phyloP scores from a whole-genome alignment of 2,113 vertebrate genomes.

The Isurus oxyrinchus region DNA sequence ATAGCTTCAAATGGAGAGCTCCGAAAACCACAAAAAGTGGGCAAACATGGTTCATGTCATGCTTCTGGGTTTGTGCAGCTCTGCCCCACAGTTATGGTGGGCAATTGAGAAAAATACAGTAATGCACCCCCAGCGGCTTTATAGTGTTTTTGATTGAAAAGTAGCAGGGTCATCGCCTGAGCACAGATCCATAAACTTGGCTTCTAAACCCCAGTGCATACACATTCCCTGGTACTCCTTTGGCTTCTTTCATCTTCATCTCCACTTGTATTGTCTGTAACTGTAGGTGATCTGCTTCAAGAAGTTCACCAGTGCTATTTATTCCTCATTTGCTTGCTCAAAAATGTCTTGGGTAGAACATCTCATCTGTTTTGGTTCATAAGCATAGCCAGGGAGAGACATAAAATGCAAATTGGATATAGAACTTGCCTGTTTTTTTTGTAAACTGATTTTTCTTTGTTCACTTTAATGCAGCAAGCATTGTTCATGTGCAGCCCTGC shows the following conservation, averaged over 20 bases:
- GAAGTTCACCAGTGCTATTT: not conserved
- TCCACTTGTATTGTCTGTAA: not conserved
- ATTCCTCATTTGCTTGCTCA: not conserved
- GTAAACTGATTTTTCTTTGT: conserved; percentile 4
- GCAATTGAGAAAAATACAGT: no score
- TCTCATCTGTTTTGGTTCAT: not conserved
- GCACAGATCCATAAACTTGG: no score
- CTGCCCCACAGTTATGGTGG: not conserved
- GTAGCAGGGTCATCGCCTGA: not conserved
- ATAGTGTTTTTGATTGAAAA: not conserved
- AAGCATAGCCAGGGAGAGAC: not conserved
- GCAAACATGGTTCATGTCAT: not conserved
- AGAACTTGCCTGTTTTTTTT: not conserved
- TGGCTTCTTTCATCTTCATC: not conserved
- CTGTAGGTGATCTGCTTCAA: not conserved
- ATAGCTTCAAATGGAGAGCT: not conserved
- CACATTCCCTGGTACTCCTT: not conserved
- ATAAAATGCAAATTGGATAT: not conserved
- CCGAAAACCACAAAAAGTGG: not conserved
- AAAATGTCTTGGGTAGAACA: not conserved
- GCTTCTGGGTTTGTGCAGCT: not conserved
- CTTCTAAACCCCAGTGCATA: not conserved
- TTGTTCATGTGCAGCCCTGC: not conserved
- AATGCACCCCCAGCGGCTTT: not conserved
- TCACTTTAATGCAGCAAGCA: not conserved